Conservation (phyloP, 2,797 vertebrate genomes). For the Pangasius djambal region DNA sequence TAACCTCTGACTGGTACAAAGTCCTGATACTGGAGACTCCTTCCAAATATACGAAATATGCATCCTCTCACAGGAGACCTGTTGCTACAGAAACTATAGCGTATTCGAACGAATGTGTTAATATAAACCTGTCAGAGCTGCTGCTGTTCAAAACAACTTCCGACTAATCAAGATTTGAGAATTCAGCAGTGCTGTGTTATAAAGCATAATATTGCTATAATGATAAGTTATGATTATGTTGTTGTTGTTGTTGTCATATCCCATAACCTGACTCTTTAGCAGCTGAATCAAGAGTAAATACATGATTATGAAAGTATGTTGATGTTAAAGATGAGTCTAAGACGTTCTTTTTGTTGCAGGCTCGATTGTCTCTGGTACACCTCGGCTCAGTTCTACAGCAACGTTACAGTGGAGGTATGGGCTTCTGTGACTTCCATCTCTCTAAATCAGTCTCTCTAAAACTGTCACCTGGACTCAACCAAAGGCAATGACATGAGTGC, state of each 20-base stretch:
- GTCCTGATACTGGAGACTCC: background rate
- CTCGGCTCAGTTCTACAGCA: constrained; percentile 81
- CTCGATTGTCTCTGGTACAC: constrained; percentile 82
- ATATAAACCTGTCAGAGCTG: background rate
- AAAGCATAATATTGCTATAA: background rate
- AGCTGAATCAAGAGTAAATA: background rate
- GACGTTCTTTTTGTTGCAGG: constrained; percentile 64
- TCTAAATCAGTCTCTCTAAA: background rate
- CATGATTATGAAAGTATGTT: background rate
- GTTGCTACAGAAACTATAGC: background rate
- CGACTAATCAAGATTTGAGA: background rate
- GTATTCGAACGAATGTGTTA: background rate
- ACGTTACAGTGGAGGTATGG: constrained; percentile 83
- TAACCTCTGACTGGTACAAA: background rate
- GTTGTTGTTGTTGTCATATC: background rate
- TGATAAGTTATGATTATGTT: background rate
- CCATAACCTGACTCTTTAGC: background rate
- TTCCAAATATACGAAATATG: background rate
- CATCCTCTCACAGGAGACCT: background rate
- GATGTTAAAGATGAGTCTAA: too few species aligned
- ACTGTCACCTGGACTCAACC: background rate
- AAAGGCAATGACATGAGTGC: background rate
- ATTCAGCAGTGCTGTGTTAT: background rate
- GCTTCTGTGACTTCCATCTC: background rate
- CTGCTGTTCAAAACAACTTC: background rate